Base-by-base conservation (phyloP, 2,797 vertebrate genomes). In the Malacoctenus gilli region DNA sequence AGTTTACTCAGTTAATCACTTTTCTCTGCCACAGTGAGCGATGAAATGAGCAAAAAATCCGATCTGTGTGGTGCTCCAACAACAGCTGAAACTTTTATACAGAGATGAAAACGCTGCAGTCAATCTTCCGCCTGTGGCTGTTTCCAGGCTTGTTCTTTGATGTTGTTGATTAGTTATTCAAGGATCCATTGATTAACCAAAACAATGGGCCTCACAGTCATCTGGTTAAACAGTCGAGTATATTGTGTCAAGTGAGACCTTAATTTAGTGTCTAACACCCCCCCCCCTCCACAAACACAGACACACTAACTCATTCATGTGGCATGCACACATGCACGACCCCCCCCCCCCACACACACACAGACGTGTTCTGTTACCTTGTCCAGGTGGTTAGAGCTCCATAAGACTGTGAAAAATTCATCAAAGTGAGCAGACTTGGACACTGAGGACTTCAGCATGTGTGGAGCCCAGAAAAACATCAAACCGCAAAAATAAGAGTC, bases 131-230 rank as follows among this genome's bases (percentile, higher is more conserved):
- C 79, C 75, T 10, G 53, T 74, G 72, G 83, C 75, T 82, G 79
- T 86, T 85, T 79, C 74, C 55, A 75, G 43, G 46, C 76, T 53
- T 35, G 31, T 49, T 64, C 83, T 88, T 86, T 89, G 85, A 86
- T 85, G 79, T 81, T 21, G 48, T 68, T 85, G 77, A 87, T 89
- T 80, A 68, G 77, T 75, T 84, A 87, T 87, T 87, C 83, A 86
- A 80, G 73, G 59, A 75, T 80, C 80, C 82, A 87, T 88, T 89
- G 85, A 89, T 89, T 85, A 89, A 80, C 77, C 58, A 74, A 89
- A 86, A 86, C 77, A 86, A 89, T 73, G 75, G 72, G 61, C 70
- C 77, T 75, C 16, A 52, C 75, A 86, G 77, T 87, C 75, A 86
- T 81, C 73, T 84, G 72, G 78, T 87, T 84, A 85, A 85, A 85